These are phyloP conservation scores for Catocala nupta DNA, from an alignment of 2,888 invertebrate species.

Conservation along the genomic window DNA sequence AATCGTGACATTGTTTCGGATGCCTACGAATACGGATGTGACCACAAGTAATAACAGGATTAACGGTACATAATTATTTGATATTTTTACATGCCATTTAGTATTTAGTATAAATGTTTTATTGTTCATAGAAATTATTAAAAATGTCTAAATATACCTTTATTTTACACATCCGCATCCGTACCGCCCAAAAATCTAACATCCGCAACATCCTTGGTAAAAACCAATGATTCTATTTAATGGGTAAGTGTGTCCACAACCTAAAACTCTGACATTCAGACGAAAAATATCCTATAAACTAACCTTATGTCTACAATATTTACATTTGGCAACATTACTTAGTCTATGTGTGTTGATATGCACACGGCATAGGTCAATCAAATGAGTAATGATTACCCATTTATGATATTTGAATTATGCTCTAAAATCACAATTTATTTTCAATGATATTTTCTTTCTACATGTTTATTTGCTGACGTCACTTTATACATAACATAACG, in stretches of 20 bases:
- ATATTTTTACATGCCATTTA: too few relatives aligned
- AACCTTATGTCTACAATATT: conserved; percentile 61
- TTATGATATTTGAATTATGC: conserved; percentile 72
- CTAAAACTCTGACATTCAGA: conserved; percentile 70
- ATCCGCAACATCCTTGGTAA: too few relatives aligned
- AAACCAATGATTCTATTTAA: neutral
- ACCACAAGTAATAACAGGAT: too few relatives aligned
- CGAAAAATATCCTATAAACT: conserved; percentile 55
- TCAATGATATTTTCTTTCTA: conserved; percentile 68
- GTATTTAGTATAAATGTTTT: too few relatives aligned
- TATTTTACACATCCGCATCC: too few relatives aligned
- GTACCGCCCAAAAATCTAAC: too few relatives aligned
- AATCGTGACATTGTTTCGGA: too few relatives aligned
- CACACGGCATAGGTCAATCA: conserved; percentile 77
- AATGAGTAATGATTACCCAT: conserved; percentile 67
- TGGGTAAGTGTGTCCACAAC: conserved; percentile 67
- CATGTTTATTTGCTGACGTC: conserved; percentile 39
- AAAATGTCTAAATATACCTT: too few relatives aligned
- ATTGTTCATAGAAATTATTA: too few relatives aligned
- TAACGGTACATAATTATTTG: too few relatives aligned
- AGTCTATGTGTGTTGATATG: conserved; percentile 84
- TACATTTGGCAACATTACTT: conserved; percentile 85
- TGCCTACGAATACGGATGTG: too few relatives aligned
- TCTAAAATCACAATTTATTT: conserved; percentile 77
- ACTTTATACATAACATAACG: conserved; percentile 14